Percentiles rank a stretch among this genome's conserved stretches.
phyloP scores from a whole-genome alignment of 2,797 vertebrate genomes.

The Discoglossus pictus region DNA sequence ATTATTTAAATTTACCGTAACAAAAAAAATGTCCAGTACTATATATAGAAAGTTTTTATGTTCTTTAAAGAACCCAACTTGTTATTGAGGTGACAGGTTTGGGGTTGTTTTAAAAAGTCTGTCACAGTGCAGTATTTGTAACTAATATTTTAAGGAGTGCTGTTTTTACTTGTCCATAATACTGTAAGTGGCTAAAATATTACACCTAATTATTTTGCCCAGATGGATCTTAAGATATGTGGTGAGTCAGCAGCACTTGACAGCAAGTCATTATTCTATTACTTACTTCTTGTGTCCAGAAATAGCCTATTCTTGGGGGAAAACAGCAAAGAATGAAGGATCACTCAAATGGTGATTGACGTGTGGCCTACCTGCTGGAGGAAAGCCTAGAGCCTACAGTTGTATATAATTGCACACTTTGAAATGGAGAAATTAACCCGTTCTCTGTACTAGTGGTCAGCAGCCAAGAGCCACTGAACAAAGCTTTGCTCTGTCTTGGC shows the following conservation, averaged over 20 bases:
- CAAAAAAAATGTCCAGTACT: too few relatives aligned
- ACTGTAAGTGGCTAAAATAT: conserved; percentile 15
- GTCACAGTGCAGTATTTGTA: too few relatives aligned
- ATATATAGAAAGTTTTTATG: too few relatives aligned
- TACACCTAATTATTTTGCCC: conserved; percentile 28
- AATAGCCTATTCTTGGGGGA: conserved; percentile 35
- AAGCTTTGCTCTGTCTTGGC: too few relatives aligned
- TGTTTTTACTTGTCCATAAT: neutral
- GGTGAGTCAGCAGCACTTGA: conserved; percentile 33
- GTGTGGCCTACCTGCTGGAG: conserved; percentile 36
- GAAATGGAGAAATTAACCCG: conserved; percentile 28
- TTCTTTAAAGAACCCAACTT: too few relatives aligned
- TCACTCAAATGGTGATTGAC: conserved; percentile 32
- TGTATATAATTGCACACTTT: conserved; percentile 34
- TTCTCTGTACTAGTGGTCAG: neutral
- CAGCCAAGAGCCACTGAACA: too few relatives aligned
- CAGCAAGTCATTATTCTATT: conserved; percentile 43
- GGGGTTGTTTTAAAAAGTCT: too few relatives aligned
- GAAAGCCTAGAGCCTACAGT: conserved; percentile 31
- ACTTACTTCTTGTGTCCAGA: conserved; percentile 37
- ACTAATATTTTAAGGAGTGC: too few relatives aligned
- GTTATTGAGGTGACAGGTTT: too few relatives aligned
- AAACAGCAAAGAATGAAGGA: conserved; percentile 36
- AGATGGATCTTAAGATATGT: conserved; percentile 22
- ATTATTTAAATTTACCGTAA: too few relatives aligned